These are phyloP conservation scores for Tenthredo scrophulariae DNA, from an alignment of 2,888 invertebrate species.

Conservation along the genomic window DNA sequence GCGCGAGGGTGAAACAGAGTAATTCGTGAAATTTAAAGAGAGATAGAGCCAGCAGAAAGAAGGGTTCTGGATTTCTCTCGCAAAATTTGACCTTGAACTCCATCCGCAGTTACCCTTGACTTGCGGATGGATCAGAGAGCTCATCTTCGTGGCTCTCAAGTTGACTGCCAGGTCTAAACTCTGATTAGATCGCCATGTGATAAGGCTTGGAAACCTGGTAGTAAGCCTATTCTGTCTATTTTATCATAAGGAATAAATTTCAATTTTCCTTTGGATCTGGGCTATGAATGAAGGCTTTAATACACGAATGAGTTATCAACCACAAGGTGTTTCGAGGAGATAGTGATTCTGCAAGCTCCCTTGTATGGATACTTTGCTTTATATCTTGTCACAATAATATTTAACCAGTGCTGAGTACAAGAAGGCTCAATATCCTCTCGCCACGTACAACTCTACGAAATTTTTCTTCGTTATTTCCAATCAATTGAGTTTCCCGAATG, in stretches of 20 bases:
- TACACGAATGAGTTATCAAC: background rate
- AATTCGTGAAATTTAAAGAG: conserved; percentile 39
- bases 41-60: background rate
- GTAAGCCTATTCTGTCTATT: background rate
- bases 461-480: background rate
- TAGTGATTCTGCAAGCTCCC: background rate
- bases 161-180: conserved; percentile 31
- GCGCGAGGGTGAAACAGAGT: conserved; percentile 13
- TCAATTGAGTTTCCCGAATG: background rate
- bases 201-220: background rate
- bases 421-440: background rate
- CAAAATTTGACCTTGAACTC: conserved; percentile 44
- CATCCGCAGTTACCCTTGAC: conserved; percentile 23
- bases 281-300: background rate
- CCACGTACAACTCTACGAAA: background rate
- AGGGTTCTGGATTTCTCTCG: conserved; percentile 15
- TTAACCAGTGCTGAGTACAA: background rate
- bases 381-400: background rate
- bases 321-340: background rate
- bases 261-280: background rate
- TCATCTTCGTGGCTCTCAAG: conserved; percentile 41
- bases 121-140: conserved; percentile 27
- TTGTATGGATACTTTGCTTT: background rate
- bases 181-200: conserved; percentile 45
- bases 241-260: background rate